phyloP scores from a whole-genome alignment of 2,113 vertebrate species.

The Amazona vittata region DNA sequence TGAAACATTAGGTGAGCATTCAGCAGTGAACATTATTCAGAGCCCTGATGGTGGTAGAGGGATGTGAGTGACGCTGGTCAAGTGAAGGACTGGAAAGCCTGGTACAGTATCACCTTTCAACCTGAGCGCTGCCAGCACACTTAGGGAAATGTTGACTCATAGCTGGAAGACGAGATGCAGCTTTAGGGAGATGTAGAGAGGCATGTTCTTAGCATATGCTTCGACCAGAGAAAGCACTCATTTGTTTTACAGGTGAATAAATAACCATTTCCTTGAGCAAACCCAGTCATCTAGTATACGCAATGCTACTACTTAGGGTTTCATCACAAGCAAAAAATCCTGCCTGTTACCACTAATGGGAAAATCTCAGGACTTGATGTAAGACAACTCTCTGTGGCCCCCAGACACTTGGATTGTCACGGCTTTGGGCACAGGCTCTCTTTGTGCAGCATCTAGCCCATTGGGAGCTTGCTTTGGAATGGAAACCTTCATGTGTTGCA shows the following conservation, averaged over 20 bases:
- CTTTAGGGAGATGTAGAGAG: not conserved
- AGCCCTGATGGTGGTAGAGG: not conserved
- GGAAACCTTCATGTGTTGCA: not conserved
- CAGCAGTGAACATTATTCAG: not conserved
- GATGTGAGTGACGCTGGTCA: not conserved
- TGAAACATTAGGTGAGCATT: constrained; percentile 35
- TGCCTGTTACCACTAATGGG: not conserved
- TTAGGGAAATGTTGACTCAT: not conserved
- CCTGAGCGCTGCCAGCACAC: constrained; percentile 29
- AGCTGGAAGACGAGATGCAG: constrained; percentile 4
- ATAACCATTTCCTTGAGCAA: not conserved
- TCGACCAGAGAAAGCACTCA: not conserved
- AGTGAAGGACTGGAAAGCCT: constrained; percentile 29
- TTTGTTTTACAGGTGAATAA: constrained; percentile 48
- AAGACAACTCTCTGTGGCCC: not conserved
- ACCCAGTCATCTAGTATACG: not conserved
- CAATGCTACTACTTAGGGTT: not conserved
- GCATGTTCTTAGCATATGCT: not conserved
- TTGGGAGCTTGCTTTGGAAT: not conserved
- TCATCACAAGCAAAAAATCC: not conserved
- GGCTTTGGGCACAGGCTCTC: not conserved
- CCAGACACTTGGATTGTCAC: not conserved
- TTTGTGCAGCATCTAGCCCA: not conserved
- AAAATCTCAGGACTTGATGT: not conserved
- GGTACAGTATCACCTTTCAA: constrained; percentile 30